phyloP scores from a whole-genome alignment of 2,113 vertebrate species.

The Martes martes region DNA sequence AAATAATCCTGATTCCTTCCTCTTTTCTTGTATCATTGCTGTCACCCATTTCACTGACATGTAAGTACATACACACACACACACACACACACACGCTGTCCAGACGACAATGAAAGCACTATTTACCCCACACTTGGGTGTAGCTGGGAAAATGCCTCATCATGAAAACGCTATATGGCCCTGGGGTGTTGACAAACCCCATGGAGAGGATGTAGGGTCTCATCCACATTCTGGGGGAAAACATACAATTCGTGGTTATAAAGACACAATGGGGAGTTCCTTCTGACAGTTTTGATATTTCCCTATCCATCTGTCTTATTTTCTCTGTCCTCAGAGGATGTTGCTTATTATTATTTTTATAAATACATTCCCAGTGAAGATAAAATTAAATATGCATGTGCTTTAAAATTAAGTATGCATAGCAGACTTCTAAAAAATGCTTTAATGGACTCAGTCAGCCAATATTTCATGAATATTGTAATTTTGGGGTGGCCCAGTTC shows the following conservation, averaged over 20 bases:
- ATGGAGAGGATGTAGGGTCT: background rate
- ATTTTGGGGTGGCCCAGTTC: background rate
- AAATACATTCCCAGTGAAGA: background rate
- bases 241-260: too few species aligned
- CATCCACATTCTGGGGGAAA: background rate
- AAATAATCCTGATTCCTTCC: background rate
- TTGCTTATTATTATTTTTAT: slow-evolving; percentile 39
- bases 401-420: slow-evolving; percentile 45
- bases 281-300: background rate
- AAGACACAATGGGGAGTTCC: background rate
- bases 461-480: background rate
- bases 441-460: background rate
- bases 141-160: background rate
- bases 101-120: background rate
- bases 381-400: slow-evolving; percentile 51
- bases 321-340: background rate
- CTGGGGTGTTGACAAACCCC: background rate
- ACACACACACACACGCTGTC: too few species aligned
- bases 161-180: too few species aligned
- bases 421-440: background rate
- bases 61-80: background rate
- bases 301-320: background rate
- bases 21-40: too few species aligned
- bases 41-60: background rate
- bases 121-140: too few species aligned